Evolutionary conservation across 2,797 vertebrate species (phyloP), one percentile per base, ranked within the genome.

Genomic region (Hapalemur alaotrensis): DNA sequence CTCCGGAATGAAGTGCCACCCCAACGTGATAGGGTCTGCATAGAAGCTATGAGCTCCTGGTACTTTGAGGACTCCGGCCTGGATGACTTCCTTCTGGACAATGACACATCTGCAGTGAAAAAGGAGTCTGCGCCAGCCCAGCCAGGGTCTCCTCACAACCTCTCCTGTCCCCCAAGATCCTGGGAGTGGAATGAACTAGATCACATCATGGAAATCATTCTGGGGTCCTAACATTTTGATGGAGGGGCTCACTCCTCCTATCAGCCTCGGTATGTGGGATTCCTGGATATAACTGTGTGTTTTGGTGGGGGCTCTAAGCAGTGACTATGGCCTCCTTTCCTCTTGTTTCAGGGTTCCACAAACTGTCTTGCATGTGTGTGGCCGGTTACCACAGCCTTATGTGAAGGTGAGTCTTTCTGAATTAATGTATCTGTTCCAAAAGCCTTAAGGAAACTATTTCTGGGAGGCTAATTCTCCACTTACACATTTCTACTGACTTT

Each of bases 1-100:
- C 73, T 86, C 38, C 94, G 80, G 70, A 72, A 79, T 32, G 97
- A 97, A 83, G 46, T 43, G 52, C n/a, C 91, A 30, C 25, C 95
- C 76, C 97, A 98, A 32, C 52, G 96, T 0, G 87, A 96, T 35
- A 97, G 30, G 15, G 97, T 97, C 83, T 98, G 97, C 93, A 94
- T 98, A 57, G 99, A 99, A 91, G 97, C 94, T n/a, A 97, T 98
- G 97, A 98, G 97, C 43, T 98, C 98, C 73, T 96, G 97, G 75
- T 99, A 98, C 97, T 96, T 99, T 25, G 97, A 98, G 0, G 99
- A 99, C 48, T 91, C 99, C 25, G 97, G 98, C 6, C 97, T 99
- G 63, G 99, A 99, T 67, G 99, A 99, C 79, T 97, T 99, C 83
- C 99, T 99, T 59, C 97, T 99, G 85, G 99, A 99, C 95, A 99